Base-by-base conservation (phyloP, 2,113 vertebrate genomes). In the Centropristis striata region DNA sequence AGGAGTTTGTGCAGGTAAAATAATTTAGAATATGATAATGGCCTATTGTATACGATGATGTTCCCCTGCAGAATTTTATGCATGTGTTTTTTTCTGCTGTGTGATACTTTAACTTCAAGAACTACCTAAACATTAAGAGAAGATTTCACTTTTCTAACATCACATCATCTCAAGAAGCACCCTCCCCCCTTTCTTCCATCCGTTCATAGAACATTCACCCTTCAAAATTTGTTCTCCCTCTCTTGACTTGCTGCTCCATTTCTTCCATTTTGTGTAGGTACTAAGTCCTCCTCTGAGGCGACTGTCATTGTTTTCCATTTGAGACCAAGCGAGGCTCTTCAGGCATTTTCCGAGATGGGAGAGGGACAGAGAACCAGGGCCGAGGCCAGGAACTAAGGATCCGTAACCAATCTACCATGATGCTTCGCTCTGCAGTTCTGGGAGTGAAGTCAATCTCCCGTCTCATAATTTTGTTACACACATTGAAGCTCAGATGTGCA, bases 181-280 rank as follows among this genome's bases (percentile, higher is more conserved):
- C 1, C 39, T 70, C 66, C 58, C 25, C 53, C 41, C 47, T 57
- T 57, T 53, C 71, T 27, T 23, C 36, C 23, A 42, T 79, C 70
- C 54, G 37, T 39, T 39, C 55, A 14, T 20, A 13, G 51, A 77
- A 83, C 68, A 78, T 78, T 69, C 80, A 85, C 91, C 78, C 47
- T 68, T 82, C 80, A 81, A 65, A 66, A 84, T 88, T 82, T 71
- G 67, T 73, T 75, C 74, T 83, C 71, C 61, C 65, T 75, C 59
- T 79, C 73, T 70, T 46, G 51, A 67, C 80, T 84, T 78, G 71
- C 69, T 68, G 83, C 83, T 83, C 57, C 66, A 90, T 88, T 90
- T 92, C 81, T 81, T 68, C 79, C 55, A 5, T 71, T 91, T 81
- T 71, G 69, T 54, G 55, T 16, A 25, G 27, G 32, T 57, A 46